phyloP scores from a whole-genome alignment of 2,113 vertebrate genomes.

The Ceyx cyanopectus region DNA sequence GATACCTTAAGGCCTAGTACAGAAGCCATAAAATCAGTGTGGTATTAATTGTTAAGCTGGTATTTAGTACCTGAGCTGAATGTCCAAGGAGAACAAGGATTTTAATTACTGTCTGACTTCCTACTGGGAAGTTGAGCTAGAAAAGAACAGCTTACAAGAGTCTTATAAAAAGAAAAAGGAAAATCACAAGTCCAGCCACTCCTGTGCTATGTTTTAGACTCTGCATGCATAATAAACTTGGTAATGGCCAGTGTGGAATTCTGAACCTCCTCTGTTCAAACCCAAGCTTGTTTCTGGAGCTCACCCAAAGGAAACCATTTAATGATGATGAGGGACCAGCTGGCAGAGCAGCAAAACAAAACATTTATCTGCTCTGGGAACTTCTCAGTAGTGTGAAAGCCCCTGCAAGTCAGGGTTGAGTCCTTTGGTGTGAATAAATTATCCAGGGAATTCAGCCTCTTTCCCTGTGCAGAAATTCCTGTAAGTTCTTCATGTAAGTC shows the following conservation, averaged over 20 bases:
- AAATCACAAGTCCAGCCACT: background rate
- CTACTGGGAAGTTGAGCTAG: background rate
- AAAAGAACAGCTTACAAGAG: background rate
- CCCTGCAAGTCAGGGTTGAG: background rate
- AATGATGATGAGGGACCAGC: conserved; percentile 19
- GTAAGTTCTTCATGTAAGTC: background rate
- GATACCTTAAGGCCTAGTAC: background rate
- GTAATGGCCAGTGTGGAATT: background rate
- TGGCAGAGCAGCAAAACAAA: background rate
- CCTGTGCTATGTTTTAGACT: background rate
- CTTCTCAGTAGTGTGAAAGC: background rate
- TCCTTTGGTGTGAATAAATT: conserved; percentile 23
- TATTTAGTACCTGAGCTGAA: background rate
- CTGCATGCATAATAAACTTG: background rate
- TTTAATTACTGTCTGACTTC: background rate
- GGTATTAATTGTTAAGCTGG: background rate
- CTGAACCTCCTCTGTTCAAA: background rate
- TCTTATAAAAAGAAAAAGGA: background rate
- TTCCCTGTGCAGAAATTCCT: background rate
- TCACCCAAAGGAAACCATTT: conserved; percentile 34
- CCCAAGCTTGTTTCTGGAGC: conserved; percentile 18
- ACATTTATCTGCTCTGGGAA: background rate
- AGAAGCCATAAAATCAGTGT: background rate
- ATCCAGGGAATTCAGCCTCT: background rate
- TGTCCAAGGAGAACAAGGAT: background rate